phyloP scores from a whole-genome alignment of 2,113 vertebrate species.

The Collichthys lucidus region DNA sequence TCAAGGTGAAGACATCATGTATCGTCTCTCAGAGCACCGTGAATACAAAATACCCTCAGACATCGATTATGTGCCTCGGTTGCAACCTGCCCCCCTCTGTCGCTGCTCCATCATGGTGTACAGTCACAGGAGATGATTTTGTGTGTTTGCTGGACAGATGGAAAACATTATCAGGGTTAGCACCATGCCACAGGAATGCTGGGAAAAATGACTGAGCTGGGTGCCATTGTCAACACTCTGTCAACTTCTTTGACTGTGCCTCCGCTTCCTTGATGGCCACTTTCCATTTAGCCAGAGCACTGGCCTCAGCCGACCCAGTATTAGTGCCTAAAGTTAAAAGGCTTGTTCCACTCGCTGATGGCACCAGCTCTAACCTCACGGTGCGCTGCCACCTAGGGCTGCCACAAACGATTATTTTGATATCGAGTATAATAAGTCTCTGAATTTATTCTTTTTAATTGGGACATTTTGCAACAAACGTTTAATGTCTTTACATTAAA shows the following conservation, averaged over 20 bases:
- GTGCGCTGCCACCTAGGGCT: background rate
- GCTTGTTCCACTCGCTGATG: slow-evolving; percentile 15
- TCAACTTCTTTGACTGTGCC: background rate
- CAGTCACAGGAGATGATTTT: slow-evolving; percentile 30
- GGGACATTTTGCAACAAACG: too few species aligned
- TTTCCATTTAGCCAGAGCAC: slow-evolving; percentile 31
- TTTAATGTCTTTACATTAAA: too few species aligned
- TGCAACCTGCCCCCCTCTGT: slow-evolving; percentile 14
- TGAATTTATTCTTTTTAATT: too few species aligned
- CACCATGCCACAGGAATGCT: slow-evolving; percentile 39
- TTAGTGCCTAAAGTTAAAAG: slow-evolving; percentile 22
- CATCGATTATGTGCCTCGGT: slow-evolving; percentile 47
- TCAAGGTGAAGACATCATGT: slow-evolving; percentile 61
- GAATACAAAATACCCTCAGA: slow-evolving; percentile 48
- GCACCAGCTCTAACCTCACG: slow-evolving; percentile 16
- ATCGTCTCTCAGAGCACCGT: slow-evolving; percentile 4
- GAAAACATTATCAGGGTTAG: slow-evolving; percentile 32
- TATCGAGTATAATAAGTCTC: too few species aligned
- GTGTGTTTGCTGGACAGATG: slow-evolving; percentile 7
- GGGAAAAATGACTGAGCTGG: slow-evolving; percentile 36
- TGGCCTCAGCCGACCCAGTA: slow-evolving; percentile 1
- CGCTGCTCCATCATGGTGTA: slow-evolving; percentile 24
- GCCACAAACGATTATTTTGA: too few species aligned
- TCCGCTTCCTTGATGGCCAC: background rate
- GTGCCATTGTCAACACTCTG: slow-evolving; percentile 27